phyloP scores from a whole-genome alignment of 2,113 vertebrate species.

The Pedetes capensis region DNA sequence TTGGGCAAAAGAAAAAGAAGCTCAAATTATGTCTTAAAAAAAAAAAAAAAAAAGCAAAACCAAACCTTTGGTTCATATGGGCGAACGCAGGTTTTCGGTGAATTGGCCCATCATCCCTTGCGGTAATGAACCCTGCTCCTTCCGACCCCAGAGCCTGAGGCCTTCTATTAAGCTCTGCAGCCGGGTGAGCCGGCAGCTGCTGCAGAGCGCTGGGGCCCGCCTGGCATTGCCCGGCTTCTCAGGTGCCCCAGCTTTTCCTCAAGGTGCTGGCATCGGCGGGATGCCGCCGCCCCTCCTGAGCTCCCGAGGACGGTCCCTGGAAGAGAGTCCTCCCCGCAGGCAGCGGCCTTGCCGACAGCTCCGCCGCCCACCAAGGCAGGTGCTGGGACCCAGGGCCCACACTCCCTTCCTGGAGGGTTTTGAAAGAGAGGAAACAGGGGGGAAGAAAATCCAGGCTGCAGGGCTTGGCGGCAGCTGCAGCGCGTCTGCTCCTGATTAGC shows the following conservation, averaged over 20 bases:
- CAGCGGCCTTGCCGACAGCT: not conserved
- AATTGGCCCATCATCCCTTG: rapidly evolving
- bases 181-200: not conserved
- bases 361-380: not conserved
- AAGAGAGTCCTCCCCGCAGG: not conserved
- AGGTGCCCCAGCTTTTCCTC: not conserved
- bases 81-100: rapidly evolving
- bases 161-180: not conserved
- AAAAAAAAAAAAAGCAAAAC: not conserved
- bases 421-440: constrained; percentile 38
- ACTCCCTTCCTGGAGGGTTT: constrained; percentile 66
- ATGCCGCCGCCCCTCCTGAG: rapidly evolving
- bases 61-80: rapidly evolving
- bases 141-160: rapidly evolving
- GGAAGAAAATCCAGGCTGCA: constrained; percentile 38
- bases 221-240: not conserved
- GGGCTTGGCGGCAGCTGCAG: constrained; percentile 12
- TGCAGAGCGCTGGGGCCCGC: not conserved
- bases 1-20: not conserved
- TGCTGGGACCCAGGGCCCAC: not conserved
- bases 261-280: not conserved
- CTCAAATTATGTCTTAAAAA: not conserved
- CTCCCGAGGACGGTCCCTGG: not conserved
- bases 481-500: constrained; percentile 39
- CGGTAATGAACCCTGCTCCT: rapidly evolving